Percentiles rank a stretch among this genome's conserved stretches.
Evolutionary conservation across 1,140 invertebrate genomes (phyloP).

Genomic region (Fopius arisanus): DNA sequence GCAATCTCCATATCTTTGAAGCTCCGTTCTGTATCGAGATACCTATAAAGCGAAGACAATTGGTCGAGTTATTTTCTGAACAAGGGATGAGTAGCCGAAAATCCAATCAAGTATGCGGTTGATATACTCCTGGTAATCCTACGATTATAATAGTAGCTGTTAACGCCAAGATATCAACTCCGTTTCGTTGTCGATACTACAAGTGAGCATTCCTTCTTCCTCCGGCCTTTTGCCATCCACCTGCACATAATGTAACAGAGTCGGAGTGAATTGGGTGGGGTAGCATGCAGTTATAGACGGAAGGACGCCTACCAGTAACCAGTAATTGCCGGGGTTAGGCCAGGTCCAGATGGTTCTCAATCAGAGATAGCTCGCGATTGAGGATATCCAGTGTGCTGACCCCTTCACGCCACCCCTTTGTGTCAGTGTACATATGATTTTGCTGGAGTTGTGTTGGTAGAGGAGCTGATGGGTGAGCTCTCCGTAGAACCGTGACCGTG

Average conservation of each 20-base stretch:
- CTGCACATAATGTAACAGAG: conserved; percentile 12
- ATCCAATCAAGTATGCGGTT: not conserved
- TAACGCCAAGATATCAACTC: conserved; percentile 9
- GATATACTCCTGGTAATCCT: not conserved
- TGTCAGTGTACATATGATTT: not conserved
- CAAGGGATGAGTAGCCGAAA: not conserved
- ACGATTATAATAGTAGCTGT: not conserved
- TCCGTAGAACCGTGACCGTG: conserved; percentile 52
- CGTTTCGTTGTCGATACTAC: not conserved
- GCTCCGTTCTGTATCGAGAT: not conserved
- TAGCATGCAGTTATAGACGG: conserved; percentile 40
- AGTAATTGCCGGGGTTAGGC: conserved; percentile 60
- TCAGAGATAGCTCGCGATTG: conserved; percentile 52
- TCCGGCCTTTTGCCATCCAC: not conserved
- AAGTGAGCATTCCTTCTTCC: conserved; percentile 6
- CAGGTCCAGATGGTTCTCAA: conserved; percentile 64
- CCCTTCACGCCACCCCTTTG: conserved; percentile 10
- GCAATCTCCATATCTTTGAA: not conserved
- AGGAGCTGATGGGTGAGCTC: conserved; percentile 26
- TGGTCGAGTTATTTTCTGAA: not conserved
- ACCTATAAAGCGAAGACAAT: not conserved
- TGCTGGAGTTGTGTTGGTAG: conserved; percentile 1
- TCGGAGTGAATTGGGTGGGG: not conserved
- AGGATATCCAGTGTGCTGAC: conserved; percentile 21
- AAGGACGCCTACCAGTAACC: conserved; percentile 42